Conservation (phyloP, 2,797 vertebrate genomes). For the Otus scops region DNA sequence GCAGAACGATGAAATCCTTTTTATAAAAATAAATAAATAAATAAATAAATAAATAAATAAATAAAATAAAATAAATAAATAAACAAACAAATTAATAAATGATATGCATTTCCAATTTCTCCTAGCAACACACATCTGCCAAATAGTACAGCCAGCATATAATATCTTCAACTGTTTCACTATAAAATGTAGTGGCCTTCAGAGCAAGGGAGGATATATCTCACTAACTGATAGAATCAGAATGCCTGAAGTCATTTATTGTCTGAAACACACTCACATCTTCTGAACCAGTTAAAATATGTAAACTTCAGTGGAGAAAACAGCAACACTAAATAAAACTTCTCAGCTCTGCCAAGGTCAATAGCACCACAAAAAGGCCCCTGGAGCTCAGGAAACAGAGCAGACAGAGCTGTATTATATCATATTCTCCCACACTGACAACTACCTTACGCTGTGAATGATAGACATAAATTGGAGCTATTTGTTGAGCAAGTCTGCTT, state of each 20-base stretch:
- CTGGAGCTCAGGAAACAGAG: slow-evolving; percentile 5
- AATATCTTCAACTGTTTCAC: background rate
- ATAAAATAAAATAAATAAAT: background rate
- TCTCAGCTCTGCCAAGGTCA: slow-evolving; percentile 44
- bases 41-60: background rate
- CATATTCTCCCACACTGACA: slow-evolving; percentile 37
- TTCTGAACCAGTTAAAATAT: slow-evolving; percentile 33
- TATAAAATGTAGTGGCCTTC: slow-evolving; percentile 10
- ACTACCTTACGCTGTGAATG: background rate
- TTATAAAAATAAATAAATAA: background rate
- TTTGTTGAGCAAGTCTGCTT: slow-evolving; percentile 29
- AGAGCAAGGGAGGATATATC: background rate
- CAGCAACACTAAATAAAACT: slow-evolving; percentile 55
- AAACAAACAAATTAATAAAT: background rate
- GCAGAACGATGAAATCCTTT: background rate
- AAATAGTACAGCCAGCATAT: background rate
- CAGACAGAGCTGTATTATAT: slow-evolving; percentile 13
- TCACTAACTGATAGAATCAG: slow-evolving; percentile 41
- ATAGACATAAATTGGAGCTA: slow-evolving; percentile 41
- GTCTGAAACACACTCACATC: slow-evolving; percentile 21
- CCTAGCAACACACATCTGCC: background rate
- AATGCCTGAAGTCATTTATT: slow-evolving; percentile 45
- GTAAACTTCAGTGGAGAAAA: slow-evolving; percentile 52
- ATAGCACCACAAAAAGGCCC: background rate
- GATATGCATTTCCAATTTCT: background rate